Base-by-base conservation (phyloP, 2,113 vertebrate species). In the Phyllostomus discolor region DNA sequence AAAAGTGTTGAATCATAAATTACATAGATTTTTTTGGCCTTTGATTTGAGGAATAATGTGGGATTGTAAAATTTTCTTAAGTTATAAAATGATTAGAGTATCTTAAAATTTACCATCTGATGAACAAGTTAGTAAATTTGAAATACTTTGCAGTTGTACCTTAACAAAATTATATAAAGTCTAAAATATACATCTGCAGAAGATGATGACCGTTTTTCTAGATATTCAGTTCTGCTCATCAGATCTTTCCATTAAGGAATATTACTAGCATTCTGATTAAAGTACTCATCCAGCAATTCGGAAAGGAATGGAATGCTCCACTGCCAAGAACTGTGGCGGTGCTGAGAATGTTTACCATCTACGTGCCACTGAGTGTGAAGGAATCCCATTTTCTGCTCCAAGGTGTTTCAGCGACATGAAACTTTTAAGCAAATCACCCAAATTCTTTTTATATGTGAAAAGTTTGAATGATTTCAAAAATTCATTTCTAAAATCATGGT, bases 401-500 rank as follows among this genome's bases (percentile, higher is more conserved):
- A 67, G 17, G 28, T 16, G 26, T 31, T 57, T 83, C 70, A 89
- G 64, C 57, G 90, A 87, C 11, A 38, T 89, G 46, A 86, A 83
- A 88, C 57, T 91, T 94, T 81, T 67, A 59, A 73, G 14, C 24
- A 78, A 93, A 96, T 93, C 67, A 85, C 19, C 57, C 81, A 24
- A 78, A 90, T 72, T 90, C 26, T 93, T 88, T 95, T 91, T 9
- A 33, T 4, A 54, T 43, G 4, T 81, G 48, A 79, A 89, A 62
- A 67, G 20, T 90, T 90, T 41, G 12, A 97, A 97, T 97, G 64
- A 93, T 96, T 97, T 62, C 35, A 81, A 91, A 96, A 94, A 28
- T 96, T 97, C 76, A 92, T 73, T 97, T 97, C 97, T 95, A 62
- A 0, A 97, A 95, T 33, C 33, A 72, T 80, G 31, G 35, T 93